Conservation (phyloP, 2,113 vertebrate species). For the Meleagris gallopavo region DNA sequence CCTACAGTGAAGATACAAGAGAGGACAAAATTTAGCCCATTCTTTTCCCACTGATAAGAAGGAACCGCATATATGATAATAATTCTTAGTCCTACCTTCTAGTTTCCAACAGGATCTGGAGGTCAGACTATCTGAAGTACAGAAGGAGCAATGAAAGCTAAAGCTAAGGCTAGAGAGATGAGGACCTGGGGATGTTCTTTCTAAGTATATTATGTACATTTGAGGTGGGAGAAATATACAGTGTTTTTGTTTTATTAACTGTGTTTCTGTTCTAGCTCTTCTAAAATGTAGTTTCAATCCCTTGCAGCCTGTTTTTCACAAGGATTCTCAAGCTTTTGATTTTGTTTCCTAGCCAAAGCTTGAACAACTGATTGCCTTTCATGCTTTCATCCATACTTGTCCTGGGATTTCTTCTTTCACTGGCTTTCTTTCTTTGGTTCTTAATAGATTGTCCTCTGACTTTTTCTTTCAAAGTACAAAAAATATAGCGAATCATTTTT, state of each 20-base stretch:
- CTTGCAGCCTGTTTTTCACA: neutral
- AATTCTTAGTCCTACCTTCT: neutral
- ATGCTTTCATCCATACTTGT: neutral
- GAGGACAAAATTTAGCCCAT: neutral
- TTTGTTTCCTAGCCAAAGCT: neutral
- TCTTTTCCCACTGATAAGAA: neutral
- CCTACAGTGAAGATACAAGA: neutral
- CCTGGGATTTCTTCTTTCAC: neutral
- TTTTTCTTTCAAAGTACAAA: neutral
- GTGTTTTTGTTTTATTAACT: neutral
- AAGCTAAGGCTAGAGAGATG: neutral
- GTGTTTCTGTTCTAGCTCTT: neutral
- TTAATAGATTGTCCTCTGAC: neutral
- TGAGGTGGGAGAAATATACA: neutral
- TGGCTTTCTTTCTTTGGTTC: neutral
- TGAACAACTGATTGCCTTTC: neutral
- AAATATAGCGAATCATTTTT: neutral
- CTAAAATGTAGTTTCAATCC: neutral
- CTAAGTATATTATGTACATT: neutral
- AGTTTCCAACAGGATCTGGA: neutral
- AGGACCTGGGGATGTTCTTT: neutral
- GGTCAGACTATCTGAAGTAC: neutral
- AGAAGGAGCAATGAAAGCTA: neutral
- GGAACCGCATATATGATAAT: neutral
- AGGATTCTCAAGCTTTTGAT: neutral